These are phyloP conservation scores for Alfaro cultratus DNA, from an alignment of 2,797 vertebrate genomes.

Conservation along the genomic window DNA sequence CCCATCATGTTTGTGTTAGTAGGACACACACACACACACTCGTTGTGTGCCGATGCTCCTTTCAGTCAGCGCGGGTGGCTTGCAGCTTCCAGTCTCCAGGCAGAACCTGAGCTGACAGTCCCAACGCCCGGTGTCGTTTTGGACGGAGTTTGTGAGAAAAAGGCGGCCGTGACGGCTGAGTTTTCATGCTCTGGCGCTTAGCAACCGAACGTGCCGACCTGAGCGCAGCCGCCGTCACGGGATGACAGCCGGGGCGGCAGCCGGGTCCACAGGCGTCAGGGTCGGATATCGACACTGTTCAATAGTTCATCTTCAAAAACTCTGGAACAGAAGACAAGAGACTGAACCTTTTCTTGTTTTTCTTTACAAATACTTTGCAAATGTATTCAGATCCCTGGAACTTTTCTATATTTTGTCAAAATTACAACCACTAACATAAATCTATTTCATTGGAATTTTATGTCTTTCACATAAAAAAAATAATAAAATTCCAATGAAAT, in stretches of 20 bases:
- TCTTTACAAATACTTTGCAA: neutral
- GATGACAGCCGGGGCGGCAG: neutral
- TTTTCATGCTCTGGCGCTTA: slow-evolving; percentile 8
- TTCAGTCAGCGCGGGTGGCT: slow-evolving; percentile 43
- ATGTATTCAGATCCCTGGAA: too few relatives aligned
- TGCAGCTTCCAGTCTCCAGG: slow-evolving; percentile 25
- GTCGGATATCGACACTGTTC: neutral
- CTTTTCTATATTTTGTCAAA: too few relatives aligned
- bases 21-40: slow-evolving; percentile 10
- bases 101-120: slow-evolving; percentile 15
- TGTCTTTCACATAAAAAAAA: too few relatives aligned
- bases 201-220: slow-evolving; percentile 6
- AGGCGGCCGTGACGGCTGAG: neutral
- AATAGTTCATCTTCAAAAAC: neutral
- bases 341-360: neutral
- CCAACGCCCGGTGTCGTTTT: slow-evolving; percentile 4
- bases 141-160: slow-evolving; percentile 16
- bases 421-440: too few relatives aligned
- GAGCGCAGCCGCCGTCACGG: slow-evolving; percentile 3
- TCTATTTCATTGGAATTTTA: too few relatives aligned
- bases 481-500: too few relatives aligned
- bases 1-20: slow-evolving; percentile 72
- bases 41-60: slow-evolving; percentile 59
- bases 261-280: neutral
- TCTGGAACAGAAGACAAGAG: neutral